Conservation (phyloP, 2,797 vertebrate genomes). For the Tragopan temminckii region DNA sequence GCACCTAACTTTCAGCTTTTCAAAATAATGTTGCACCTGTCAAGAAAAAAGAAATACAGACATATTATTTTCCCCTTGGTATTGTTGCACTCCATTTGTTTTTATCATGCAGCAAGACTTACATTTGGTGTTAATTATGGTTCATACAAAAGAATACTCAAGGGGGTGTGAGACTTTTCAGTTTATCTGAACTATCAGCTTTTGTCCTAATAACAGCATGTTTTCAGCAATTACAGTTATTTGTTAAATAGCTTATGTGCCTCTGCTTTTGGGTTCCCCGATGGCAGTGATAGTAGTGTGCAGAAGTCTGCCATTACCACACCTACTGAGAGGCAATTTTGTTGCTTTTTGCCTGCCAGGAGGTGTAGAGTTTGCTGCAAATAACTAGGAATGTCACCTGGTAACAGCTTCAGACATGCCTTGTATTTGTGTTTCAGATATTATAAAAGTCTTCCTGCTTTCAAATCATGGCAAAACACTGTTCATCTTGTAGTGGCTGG, state of each 20-base stretch:
- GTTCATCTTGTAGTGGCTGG: not conserved
- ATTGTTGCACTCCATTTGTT: not conserved
- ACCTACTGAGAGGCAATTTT: not conserved
- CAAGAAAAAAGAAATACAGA: conserved; percentile 1
- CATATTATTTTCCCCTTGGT: not conserved
- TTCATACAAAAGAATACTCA: not conserved
- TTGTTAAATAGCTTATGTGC: not conserved
- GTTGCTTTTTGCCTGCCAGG: not conserved
- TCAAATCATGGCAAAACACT: not conserved
- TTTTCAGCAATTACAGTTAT: conserved; percentile 7
- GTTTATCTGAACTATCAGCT: not conserved
- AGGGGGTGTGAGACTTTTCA: not conserved
- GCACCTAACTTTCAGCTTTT: not conserved
- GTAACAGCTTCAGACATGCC: not conserved
- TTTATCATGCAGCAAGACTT: not conserved
- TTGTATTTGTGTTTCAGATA: not conserved
- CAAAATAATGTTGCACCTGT: not conserved
- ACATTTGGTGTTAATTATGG: conserved; percentile 24
- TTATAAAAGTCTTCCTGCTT: not conserved
- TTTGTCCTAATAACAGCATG: not conserved
- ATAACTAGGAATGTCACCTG: not conserved
- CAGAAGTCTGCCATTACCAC: not conserved
- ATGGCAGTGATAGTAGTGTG: not conserved
- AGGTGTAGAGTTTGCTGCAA: not conserved
- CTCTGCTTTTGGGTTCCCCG: not conserved